Evolutionary conservation across 37 sponge, comb jelly and placozoan species (phyloP).

Genomic region (Oscarella lobularis): DNA sequence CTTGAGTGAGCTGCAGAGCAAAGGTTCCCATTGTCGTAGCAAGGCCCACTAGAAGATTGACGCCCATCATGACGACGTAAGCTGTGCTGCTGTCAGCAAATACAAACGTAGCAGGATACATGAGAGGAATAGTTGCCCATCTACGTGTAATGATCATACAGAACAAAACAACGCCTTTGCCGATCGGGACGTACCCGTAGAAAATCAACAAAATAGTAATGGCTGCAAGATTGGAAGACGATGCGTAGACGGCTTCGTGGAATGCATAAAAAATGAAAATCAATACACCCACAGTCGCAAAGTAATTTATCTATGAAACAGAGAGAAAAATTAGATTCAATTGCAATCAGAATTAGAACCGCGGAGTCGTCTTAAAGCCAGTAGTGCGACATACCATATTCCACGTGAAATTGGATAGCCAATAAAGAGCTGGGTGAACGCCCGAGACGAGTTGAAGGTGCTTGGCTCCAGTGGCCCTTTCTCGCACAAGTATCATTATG

Average conservation of each 20-base stretch:
- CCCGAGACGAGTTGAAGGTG: too few relatives aligned
- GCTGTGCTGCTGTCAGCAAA: constrained; percentile 66
- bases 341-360: too few relatives aligned
- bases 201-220: constrained; percentile 44
- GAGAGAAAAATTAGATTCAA: too few relatives aligned
- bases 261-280: constrained; percentile 12
- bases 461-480: too few relatives aligned
- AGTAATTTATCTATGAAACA: background rate
- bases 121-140: constrained; percentile 74
- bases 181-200: background rate
- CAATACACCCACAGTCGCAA: background rate
- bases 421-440: too few relatives aligned
- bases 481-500: too few relatives aligned
- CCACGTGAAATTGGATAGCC: too few relatives aligned
- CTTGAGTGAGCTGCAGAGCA: background rate
- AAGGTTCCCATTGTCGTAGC: background rate
- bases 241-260: constrained; percentile 23
- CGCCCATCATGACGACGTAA: constrained; percentile 60
- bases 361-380: too few relatives aligned
- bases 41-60: constrained; percentile 69
- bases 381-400: too few relatives aligned
- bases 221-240: constrained; percentile 20
- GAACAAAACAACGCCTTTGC: background rate
- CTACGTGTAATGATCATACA: too few relatives aligned
- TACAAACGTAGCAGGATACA: constrained; percentile 63